Evolutionary conservation across 2,888 invertebrate genomes (phyloP), one percentile per base, ranked within the genome.

Genomic region (Coelinius sp.): DNA sequence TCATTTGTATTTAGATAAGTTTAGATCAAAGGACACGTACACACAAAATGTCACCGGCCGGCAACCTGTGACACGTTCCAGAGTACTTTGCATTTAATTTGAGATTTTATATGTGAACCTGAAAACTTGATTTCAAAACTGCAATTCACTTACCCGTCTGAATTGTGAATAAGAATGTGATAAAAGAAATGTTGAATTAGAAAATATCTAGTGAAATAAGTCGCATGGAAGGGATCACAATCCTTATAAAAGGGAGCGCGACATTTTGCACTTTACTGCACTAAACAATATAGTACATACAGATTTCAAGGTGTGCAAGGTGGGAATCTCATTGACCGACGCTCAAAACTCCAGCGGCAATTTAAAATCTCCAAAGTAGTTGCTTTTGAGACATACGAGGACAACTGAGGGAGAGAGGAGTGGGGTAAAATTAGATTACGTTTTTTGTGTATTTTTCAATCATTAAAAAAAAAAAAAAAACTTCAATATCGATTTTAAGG

Each of bases 21-120:
- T n/a, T 38, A 10, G 46, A 24, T 2, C 8, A 59, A 38, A 24
- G 49, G 71, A 71, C 71, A 67, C 71, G 71, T 67, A 71, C 27
- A 67, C 64, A 65, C 59, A 71, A 62, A 62, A 35, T 62, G 62
- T 62, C 62, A 71, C 71, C 71, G 71, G 71, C 71, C 71, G 71
- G 71, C 67, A 59, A 41, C 25, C 27, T 63, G n/a, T n/a, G 49
- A 49, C 22, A 56, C 56, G 27, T 56, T 56, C 17, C 27, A 27
- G 17, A 27, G 7, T 14, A 56, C n/a, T 4, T 25, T 27, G 14
- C 7, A 5, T 3, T 1, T 4, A 25, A 25, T n/a, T 25, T 14
- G 14, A 1, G 1, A 17, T 25, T 56, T 27, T 56, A 17, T 6
- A 49, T 5, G 17, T 17, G 1, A 5, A 7, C n/a, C 27, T 1